These are phyloP conservation scores for Polyergus mexicanus DNA, from an alignment of 1,140 invertebrate species.

Conservation along the genomic window DNA sequence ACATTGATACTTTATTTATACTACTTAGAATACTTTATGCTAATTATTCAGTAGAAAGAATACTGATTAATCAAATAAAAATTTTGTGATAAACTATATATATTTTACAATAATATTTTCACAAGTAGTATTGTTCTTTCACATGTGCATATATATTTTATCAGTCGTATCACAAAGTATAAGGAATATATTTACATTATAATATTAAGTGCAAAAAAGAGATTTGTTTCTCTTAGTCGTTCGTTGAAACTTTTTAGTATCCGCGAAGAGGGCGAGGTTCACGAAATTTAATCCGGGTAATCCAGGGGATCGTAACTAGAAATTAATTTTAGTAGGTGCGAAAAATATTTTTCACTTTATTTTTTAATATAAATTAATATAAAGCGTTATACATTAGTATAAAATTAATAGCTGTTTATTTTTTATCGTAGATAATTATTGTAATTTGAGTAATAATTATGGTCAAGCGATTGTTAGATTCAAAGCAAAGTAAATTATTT, in stretches of 20 bases:
- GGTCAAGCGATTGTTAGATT: not conserved
- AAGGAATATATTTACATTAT: not conserved
- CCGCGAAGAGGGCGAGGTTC: slow-evolving; percentile 42
- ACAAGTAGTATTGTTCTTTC: not conserved
- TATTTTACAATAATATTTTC: not conserved
- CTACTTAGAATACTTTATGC: no score
- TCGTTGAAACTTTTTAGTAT: not conserved
- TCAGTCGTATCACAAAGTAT: not conserved
- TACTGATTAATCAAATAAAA: not conserved
- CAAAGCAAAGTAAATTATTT: not conserved
- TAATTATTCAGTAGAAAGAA: not conserved
- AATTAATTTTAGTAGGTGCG: slow-evolving; percentile 22
- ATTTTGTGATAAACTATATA: not conserved
- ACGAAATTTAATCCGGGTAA: not conserved
- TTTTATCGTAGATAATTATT: not conserved
- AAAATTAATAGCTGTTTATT: not conserved
- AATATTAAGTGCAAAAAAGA: not conserved
- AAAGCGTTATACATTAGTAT: not conserved
- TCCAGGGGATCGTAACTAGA: slow-evolving; percentile 10
- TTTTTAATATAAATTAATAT: not conserved
- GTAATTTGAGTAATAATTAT: not conserved
- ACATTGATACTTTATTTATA: slow-evolving; percentile 7
- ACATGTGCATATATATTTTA: not conserved
- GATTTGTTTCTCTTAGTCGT: not conserved
- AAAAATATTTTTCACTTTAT: slow-evolving; percentile 1